phyloP scores from a whole-genome alignment of 64 coral and sea anemone genomes.

The Porites lutea region DNA sequence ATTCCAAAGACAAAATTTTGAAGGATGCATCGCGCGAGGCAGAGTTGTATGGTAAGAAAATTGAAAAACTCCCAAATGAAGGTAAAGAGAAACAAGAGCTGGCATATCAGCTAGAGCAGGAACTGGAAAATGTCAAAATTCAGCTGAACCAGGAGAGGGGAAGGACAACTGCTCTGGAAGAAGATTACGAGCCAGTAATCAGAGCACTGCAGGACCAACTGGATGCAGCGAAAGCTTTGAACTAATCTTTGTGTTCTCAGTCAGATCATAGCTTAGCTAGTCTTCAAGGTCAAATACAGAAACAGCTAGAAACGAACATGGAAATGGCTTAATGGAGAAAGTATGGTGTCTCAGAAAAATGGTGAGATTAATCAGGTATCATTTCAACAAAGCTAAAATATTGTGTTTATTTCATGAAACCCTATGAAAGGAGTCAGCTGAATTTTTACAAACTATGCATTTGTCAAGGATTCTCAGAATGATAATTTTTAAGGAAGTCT shows the following conservation, averaged over 20 bases:
- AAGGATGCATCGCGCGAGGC: constrained; percentile 58
- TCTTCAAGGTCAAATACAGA: constrained; percentile 79
- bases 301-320: constrained; percentile 68
- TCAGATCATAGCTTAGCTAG: constrained; percentile 80
- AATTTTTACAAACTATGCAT: no score
- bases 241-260: constrained; percentile 89
- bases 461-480: no score
- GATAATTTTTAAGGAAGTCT: no score
- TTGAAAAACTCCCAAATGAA: constrained; percentile 50
- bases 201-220: constrained; percentile 84
- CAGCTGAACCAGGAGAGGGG: constrained; percentile 63
- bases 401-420: neutral
- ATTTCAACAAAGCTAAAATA: no score
- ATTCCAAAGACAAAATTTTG: constrained; percentile 39
- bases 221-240: constrained; percentile 89
- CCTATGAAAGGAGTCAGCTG: no score
- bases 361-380: constrained; percentile 53
- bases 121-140: constrained; percentile 67
- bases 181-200: constrained; percentile 83
- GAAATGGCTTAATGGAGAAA: constrained; percentile 49
- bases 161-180: constrained; percentile 67
- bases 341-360: constrained; percentile 1
- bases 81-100: constrained; percentile 54
- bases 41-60: constrained; percentile 32
- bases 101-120: constrained; percentile 64